Evolutionary conservation across 2,888 invertebrate species (phyloP), one percentile per base, ranked within the genome.

Genomic region (Eristalis tenax): DNA sequence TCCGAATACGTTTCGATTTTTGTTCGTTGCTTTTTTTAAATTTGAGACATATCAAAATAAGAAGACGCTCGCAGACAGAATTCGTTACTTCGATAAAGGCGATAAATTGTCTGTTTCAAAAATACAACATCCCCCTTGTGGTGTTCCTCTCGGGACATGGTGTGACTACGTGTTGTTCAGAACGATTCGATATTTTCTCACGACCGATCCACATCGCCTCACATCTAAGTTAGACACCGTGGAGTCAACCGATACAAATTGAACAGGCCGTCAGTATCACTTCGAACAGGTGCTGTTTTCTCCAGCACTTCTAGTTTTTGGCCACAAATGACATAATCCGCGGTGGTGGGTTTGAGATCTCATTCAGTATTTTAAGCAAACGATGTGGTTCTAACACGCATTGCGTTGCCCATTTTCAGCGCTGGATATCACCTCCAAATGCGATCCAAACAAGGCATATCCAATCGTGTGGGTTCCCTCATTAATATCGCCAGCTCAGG

Each of bases 391-490:
- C 71, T 73, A 65, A 56, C 85, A 81, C 77, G 68, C 73, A 69
- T 69, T 75, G 73, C 71, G 76, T 71, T 86, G 82, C 8, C 82
- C 83, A 82, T 83, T 83, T 78, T 65, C 43, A 70, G 74, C 26
- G 28, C 50, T 66, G 50, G 77, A 65, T 64, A 64, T 40, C 57
- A 76, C 70, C 35, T 50, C 63, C 69, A 65, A 80, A 78, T 65
- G 59, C 32, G 66, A 75, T n/a, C 38, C 73, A 38, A 77, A 79
- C 78, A 65, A 78, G 83, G 73, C 40, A 70, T 79, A 73, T 64
- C 59, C 61, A 79, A 23, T 59, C 68, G 87, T 83, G 87, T 87
- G 87, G 87, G 87, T 87, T 87, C 73, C 63, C 75, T 65, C 83
- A 83, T 80, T 87, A 80, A 87, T 86, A 64, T 83, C 66, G 63